These are phyloP conservation scores for Steatocranus sp. DNA, from an alignment of 2,797 vertebrate genomes.

Conservation along the genomic window DNA sequence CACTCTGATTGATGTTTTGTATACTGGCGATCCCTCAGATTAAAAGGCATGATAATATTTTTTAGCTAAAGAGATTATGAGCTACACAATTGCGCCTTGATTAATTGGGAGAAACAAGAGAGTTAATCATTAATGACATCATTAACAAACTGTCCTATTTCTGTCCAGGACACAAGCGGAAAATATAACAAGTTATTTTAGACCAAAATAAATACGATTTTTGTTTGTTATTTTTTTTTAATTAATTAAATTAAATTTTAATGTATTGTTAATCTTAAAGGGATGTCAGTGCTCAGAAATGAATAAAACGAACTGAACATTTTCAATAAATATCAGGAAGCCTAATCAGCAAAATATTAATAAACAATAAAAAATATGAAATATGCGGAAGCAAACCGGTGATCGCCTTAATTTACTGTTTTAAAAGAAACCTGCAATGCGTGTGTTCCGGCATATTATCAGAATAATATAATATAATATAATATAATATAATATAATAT, in stretches of 20 bases:
- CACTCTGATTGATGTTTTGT: slow-evolving; percentile 24
- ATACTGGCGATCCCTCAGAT: slow-evolving; percentile 59
- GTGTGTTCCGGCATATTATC: neutral
- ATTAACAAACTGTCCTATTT: neutral
- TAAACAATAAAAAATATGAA: neutral
- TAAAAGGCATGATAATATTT: slow-evolving; percentile 51
- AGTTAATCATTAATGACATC: slow-evolving; percentile 50
- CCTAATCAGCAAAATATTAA: neutral
- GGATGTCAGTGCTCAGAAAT: neutral
- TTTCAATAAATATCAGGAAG: neutral
- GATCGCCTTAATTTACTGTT: neutral
- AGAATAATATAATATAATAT: neutral
- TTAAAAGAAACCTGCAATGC: neutral
- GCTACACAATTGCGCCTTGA: slow-evolving; percentile 50
- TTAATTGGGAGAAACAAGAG: slow-evolving; percentile 57
- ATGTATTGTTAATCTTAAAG: neutral
- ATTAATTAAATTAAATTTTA: neutral
- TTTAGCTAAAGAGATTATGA: slow-evolving; percentile 68
- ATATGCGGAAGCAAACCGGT: neutral
- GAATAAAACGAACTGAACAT: neutral
- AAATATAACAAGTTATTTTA: neutral
- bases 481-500: neutral
- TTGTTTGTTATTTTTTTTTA: neutral
- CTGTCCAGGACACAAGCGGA: neutral
- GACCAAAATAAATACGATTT: neutral